phyloP scores from a whole-genome alignment of 1,140 invertebrate genomes.

The Drosophila lini region DNA sequence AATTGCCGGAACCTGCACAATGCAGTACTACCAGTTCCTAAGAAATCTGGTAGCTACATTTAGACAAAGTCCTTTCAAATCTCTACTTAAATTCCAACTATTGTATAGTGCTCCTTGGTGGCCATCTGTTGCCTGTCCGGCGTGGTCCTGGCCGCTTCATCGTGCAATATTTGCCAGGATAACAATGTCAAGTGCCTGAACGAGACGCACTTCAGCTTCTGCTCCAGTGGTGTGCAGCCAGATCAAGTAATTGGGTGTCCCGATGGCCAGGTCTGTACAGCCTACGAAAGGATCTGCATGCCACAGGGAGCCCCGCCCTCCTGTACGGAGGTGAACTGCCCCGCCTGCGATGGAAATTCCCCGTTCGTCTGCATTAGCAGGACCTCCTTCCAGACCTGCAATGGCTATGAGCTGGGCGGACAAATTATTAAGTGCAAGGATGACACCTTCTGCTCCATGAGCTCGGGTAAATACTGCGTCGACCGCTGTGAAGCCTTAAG shows the following conservation, averaged over 20 bases:
- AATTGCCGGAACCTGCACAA: not conserved
- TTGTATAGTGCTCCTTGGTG: constrained; percentile 25
- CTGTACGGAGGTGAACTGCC: constrained; percentile 25
- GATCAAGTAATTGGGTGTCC: constrained; percentile 37
- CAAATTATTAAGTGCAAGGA: constrained; percentile 44
- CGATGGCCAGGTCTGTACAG: constrained; percentile 47
- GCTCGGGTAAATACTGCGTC: constrained; percentile 54
- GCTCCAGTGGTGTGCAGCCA: not conserved
- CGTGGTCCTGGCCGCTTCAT: not conserved
- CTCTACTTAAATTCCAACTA: not conserved
- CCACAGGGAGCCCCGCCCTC: not conserved
- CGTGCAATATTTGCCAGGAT: constrained; percentile 45
- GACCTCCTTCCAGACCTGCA: constrained; percentile 63
- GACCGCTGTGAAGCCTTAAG: constrained; percentile 30
- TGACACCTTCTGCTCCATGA: constrained; percentile 52
- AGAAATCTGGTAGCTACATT: constrained; percentile 33
- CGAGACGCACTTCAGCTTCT: constrained; percentile 51
- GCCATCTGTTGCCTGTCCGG: not conserved
- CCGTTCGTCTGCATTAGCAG: constrained; percentile 68
- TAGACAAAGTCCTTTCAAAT: not conserved
- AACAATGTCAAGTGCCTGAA: constrained; percentile 53
- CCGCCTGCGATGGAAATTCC: constrained; percentile 25
- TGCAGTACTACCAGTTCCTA: constrained; percentile 16
- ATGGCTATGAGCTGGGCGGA: constrained; percentile 6
- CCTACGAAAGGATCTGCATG: constrained; percentile 1